Evolutionary conservation across 2,113 vertebrate genomes (phyloP), one percentile per base, ranked within the genome.

Genomic region (Callospermophilus lateralis): DNA sequence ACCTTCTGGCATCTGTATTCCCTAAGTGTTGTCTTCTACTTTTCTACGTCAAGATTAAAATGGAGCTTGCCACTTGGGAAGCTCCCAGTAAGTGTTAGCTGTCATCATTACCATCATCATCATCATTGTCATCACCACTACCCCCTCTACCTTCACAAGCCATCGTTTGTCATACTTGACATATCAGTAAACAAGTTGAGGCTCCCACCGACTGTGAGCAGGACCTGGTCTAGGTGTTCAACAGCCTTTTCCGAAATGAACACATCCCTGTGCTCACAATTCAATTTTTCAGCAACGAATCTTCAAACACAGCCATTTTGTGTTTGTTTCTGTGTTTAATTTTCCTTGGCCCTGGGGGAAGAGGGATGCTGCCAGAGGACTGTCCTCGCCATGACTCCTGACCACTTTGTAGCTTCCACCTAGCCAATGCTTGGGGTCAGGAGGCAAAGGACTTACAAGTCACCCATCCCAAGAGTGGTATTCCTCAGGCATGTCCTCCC

Each of bases 301-400:
- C 84, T 86, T 76, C 51, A 90, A 78, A 85, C 6, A 4, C 6
- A 4, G 5, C 58, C 4, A 42, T 26, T 81, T 86, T 73, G 6
- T 70, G 84, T 76, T 68, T 72, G 53, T 84, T 84, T 91, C 74
- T 78, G 78, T 63, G 58, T 90, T 53, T 63, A 70, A 79, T 85
- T 81, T 32, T 10, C 37, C 85, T 84, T 84, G 65, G 78, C 48
- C 42, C 32, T 63, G 20, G 20, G 12, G 39, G 13, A 77, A 83
- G 65, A 65, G 5, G 37, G 76, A 28, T 19, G 20, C 32, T 89
- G 84, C 45, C 80, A 76, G 81, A 68, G 20, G 9, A 15, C 34
- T n/a, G 6, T n/a, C 37, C 79, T 90, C 34, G 55, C 51, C 10
- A 3, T 7, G 72, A 88, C 37, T 93, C 55, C 22, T 19, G 58